Evolutionary conservation across 2,888 invertebrate genomes (phyloP), one percentile per base, ranked within the genome.

Genomic region (Drosophila paranaensis): DNA sequence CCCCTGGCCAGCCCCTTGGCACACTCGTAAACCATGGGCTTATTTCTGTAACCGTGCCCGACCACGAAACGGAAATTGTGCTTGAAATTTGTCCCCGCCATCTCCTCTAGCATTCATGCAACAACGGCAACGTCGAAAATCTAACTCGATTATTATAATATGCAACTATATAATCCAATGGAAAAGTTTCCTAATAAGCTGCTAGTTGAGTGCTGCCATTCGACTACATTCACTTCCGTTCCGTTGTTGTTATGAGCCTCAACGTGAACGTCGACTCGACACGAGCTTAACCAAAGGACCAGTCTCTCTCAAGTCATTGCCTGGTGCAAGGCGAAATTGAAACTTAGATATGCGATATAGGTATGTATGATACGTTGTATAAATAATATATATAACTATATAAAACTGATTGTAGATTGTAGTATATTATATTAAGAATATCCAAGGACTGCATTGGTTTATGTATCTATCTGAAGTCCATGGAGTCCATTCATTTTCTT

Each of bases 81-180:
- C 88, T 81, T 82, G 82, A 88, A 88, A 79, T 77, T 78, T 74
- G 62, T 55, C 55, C 39, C 65, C 42, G 46, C 14, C n/a, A n/a
- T 13, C 14, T 20, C 54, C 40, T 48, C 9, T 3, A 1, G 45
- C 42, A 45, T 42, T 13, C 35, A 27, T 40, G 45, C 14, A 53
- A 69, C 70, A 53, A 50, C 48, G 33, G 16, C 48, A 3, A 33
- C 33, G 30, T 13, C 70, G 74, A 71, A 74, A 79, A 74, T 82
- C 84, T 84, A 84, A 85, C 88, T 87, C 83, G 83, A 84, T 84
- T 84, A 84, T 84, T 87, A 84, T 84, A 87, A 87, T 84, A 84
- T 87, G 78, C 88, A 85, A 82, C 82, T 74, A 80, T 81, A 86
- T 88, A 85, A 86, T 83, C 85, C 88, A 82, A 82, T 83, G 83